Evolutionary conservation across 2,113 vertebrate species (phyloP).

Genomic region (Elephas maximus): DNA sequence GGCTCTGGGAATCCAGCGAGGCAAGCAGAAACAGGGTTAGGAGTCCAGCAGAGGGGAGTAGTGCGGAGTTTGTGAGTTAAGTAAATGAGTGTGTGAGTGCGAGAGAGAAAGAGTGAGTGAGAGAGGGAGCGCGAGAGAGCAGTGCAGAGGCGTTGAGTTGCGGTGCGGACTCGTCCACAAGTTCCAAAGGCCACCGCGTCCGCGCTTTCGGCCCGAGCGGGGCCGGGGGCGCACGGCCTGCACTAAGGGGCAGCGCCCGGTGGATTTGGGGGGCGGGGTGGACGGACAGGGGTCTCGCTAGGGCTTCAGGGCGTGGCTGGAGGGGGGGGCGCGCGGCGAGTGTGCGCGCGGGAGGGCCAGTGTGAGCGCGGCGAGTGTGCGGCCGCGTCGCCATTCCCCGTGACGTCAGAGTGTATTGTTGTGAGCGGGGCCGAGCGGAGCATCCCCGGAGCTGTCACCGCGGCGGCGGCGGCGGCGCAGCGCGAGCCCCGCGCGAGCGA

Average conservation of each 20-base stretch:
- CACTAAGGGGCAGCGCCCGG: background rate
- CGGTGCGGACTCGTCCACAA: constrained; percentile 44
- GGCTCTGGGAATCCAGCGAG: background rate
- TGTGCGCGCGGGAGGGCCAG: constrained; percentile 70
- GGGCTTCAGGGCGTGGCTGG: constrained; percentile 80
- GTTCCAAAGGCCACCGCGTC: constrained; percentile 55
- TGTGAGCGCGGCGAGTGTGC: constrained; percentile 77
- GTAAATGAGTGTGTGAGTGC: background rate
- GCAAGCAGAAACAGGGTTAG: background rate
- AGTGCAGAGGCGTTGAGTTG: constrained; percentile 60
- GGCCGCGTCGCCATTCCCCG: constrained; percentile 85
- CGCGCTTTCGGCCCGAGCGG: background rate
- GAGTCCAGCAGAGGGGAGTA: constrained; percentile 13
- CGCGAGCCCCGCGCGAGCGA: constrained; percentile 75
- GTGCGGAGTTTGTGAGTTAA: background rate
- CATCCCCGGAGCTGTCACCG: constrained; percentile 84
- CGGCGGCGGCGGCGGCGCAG: constrained; percentile 75
- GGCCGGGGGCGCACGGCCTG: background rate
- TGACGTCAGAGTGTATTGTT: constrained; percentile 86
- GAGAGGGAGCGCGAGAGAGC: background rate
- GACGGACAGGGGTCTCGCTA: constrained; percentile 55
- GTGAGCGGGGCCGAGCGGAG: constrained; percentile 76
- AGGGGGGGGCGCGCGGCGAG: constrained; percentile 76
- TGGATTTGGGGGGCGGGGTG: fast-evolving
- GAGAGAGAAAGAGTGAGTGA: background rate